Conservation (phyloP, 1,140 invertebrate genomes). For the Rhopalosiphum maidis region DNA sequence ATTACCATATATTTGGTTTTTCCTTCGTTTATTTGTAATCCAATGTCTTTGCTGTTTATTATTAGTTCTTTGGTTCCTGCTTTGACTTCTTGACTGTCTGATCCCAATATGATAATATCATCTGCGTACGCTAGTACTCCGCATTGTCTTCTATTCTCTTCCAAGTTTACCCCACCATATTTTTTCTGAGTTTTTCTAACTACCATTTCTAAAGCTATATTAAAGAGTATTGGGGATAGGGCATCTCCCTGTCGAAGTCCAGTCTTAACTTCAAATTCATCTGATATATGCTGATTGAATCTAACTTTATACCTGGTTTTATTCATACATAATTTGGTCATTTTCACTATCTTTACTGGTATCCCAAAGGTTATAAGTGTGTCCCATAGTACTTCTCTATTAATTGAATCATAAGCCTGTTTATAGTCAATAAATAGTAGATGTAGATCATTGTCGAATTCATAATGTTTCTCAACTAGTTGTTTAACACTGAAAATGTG, state of each 20-base stretch:
- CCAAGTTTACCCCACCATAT: constrained; percentile 34
- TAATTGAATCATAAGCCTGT: too few relatives aligned
- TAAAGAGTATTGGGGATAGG: too few relatives aligned
- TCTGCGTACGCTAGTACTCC: background rate
- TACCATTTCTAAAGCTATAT: constrained; percentile 8
- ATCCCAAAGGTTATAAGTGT: too few relatives aligned
- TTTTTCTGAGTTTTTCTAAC: constrained; percentile 35
- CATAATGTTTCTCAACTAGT: too few relatives aligned
- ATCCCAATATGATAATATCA: constrained; percentile 19
- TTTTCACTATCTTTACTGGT: background rate
- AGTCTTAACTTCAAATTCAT: constrained; percentile 28
- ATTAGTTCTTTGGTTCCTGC: too few relatives aligned
- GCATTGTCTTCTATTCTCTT: constrained; percentile 27
- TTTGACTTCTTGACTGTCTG: background rate
- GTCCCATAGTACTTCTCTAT: too few relatives aligned
- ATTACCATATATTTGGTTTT: background rate
- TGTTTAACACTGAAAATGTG: too few relatives aligned
- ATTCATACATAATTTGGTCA: constrained; percentile 21
- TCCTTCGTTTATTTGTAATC: background rate
- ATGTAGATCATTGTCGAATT: too few relatives aligned
- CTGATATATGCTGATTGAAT: constrained; percentile 31
- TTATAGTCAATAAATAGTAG: too few relatives aligned
- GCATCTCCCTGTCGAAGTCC: background rate
- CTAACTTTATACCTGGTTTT: constrained; percentile 12
- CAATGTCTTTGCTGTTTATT: too few relatives aligned